phyloP scores from a whole-genome alignment of 2,888 invertebrate genomes.

The Caenorhabditis drosophilae region DNA sequence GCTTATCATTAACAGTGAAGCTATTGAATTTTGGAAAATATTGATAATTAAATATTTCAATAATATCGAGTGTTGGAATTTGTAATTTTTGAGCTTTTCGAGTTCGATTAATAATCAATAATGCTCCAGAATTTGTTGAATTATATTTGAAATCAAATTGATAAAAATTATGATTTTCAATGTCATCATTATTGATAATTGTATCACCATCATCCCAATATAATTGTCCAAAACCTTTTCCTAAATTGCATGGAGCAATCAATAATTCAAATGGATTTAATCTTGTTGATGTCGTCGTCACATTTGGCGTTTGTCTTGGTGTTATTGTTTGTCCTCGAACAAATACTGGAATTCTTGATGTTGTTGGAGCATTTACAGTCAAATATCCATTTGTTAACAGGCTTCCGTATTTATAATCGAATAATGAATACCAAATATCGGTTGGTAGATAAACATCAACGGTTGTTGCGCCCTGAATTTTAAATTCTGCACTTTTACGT shows the following conservation, averaged over 20 bases:
- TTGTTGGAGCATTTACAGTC: conserved; percentile 55
- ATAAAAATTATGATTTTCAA: conserved; percentile 27
- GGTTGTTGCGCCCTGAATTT: conserved; percentile 39
- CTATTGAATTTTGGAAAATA: conserved; percentile 41
- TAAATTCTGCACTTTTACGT: no score
- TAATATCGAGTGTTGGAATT: conserved; percentile 50
- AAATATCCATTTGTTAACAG: conserved; percentile 29
- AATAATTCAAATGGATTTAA: conserved; percentile 77
- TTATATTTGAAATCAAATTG: conserved; percentile 31
- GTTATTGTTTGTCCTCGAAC: conserved; percentile 73
- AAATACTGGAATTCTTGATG: conserved; percentile 57
- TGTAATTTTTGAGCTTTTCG: conserved; percentile 14
- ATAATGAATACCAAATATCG: conserved; percentile 68
- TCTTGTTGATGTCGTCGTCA: conserved; percentile 70
- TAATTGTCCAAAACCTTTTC: conserved; percentile 41
- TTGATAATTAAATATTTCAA: conserved; percentile 57
- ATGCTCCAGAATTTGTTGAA: conserved; percentile 15
- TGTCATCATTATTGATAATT: conserved; percentile 38
- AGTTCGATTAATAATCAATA: conserved; percentile 17
- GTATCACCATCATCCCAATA: conserved; percentile 66
- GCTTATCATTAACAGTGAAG: conserved; percentile 45
- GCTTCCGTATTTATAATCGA: conserved; percentile 46
- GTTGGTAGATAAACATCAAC: conserved; percentile 69
- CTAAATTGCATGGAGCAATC: conserved; percentile 70
- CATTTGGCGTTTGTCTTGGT: conserved; percentile 70